phyloP scores from a whole-genome alignment of 1,140 invertebrate species.

The Dermatophagoides farinae region DNA sequence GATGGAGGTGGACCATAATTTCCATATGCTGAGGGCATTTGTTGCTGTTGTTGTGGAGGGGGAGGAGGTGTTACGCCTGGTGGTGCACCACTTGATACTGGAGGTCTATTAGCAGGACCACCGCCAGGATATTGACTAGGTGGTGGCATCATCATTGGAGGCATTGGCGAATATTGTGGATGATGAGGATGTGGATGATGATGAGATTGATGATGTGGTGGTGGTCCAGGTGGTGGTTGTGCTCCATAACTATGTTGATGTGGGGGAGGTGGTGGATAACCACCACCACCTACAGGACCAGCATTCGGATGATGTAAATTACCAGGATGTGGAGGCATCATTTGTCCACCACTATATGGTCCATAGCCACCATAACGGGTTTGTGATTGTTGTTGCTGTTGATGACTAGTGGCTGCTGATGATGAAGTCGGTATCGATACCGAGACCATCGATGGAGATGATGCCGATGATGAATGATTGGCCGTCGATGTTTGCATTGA shows the following conservation, averaged over 20 bases:
- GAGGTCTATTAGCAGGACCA: too few species aligned
- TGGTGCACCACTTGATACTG: not conserved
- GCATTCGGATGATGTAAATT: not conserved
- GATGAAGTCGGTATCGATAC: not conserved
- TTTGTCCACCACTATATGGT: too few species aligned
- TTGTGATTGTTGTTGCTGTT: not conserved
- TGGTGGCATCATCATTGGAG: conserved; percentile 19
- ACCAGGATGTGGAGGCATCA: not conserved
- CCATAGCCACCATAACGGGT: not conserved
- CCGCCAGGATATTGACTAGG: conserved; percentile 18
- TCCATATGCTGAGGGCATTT: conserved; percentile 20
- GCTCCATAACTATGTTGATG: not conserved
- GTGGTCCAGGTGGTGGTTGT: not conserved
- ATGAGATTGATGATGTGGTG: not conserved
- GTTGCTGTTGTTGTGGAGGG: not conserved
- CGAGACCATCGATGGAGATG: not conserved
- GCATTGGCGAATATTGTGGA: not conserved
- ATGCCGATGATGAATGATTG: not conserved
- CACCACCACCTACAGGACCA: not conserved
- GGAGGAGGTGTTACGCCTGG: not conserved
- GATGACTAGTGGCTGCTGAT: not conserved
- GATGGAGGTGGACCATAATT: conserved; percentile 32
- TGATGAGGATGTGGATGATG: not conserved
- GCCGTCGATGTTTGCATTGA: not conserved
- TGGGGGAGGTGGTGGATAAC: not conserved